phyloP scores from a whole-genome alignment of 2,113 vertebrate genomes.

The Lathamus discolor region DNA sequence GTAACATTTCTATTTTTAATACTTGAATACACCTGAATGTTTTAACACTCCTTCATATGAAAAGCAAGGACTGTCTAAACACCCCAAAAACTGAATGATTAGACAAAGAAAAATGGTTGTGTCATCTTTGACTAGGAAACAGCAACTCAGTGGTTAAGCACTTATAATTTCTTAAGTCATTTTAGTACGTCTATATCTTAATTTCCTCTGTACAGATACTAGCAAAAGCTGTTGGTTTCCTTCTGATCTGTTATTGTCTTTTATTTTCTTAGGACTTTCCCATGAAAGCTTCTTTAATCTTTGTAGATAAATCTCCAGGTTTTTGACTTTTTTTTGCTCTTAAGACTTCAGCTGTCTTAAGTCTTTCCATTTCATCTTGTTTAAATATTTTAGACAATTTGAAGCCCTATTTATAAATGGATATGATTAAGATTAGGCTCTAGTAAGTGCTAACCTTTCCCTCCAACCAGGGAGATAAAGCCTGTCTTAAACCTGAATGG shows the following conservation, averaged over 20 bases:
- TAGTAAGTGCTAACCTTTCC: slow-evolving; percentile 52
- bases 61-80: background rate
- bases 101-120: background rate
- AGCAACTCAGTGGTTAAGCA: background rate
- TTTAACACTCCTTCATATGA: background rate
- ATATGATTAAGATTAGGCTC: slow-evolving; percentile 47
- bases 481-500: slow-evolving; percentile 2
- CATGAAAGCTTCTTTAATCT: slow-evolving; percentile 21
- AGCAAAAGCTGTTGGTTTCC: background rate
- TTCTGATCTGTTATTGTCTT: background rate
- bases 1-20: background rate
- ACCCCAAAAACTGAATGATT: background rate
- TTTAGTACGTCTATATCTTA: background rate
- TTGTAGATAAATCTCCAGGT: background rate
- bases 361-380: background rate
- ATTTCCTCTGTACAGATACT: background rate
- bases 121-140: background rate
- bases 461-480: slow-evolving; percentile 28
- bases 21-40: background rate
- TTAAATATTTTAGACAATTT: slow-evolving; percentile 50
- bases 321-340: background rate
- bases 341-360: slow-evolving; percentile 7
- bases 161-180: background rate
- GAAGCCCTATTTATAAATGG: slow-evolving; percentile 50
- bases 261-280: slow-evolving; percentile 14